Conservation (phyloP, 2,888 invertebrate species). For the Anagyrus pseudococci region DNA sequence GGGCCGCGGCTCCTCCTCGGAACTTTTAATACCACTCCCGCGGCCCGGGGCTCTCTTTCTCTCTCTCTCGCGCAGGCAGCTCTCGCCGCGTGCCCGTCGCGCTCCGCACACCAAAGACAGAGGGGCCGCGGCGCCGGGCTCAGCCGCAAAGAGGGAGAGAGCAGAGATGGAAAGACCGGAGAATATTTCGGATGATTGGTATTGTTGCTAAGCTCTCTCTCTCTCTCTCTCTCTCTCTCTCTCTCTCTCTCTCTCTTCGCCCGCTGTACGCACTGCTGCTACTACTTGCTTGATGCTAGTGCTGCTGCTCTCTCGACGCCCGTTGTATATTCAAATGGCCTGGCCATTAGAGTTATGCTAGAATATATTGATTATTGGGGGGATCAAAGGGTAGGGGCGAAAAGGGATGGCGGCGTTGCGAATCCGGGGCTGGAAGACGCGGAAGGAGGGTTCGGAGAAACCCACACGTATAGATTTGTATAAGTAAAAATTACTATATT, state of each 20-base stretch:
- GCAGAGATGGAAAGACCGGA: slow-evolving; percentile 32
- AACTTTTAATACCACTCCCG: slow-evolving; percentile 56
- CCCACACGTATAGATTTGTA: no score
- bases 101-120: slow-evolving; percentile 35
- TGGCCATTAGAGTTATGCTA: slow-evolving; percentile 61
- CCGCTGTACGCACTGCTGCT: slow-evolving; percentile 3
- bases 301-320: slow-evolving; percentile 5
- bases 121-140: slow-evolving; percentile 34
- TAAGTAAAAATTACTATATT: no score
- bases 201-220: no score
- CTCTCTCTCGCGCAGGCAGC: slow-evolving; percentile 9
- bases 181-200: slow-evolving; percentile 60
- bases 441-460: no score
- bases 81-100: slow-evolving; percentile 50
- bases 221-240: slow-evolving; percentile 42
- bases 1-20: slow-evolving; percentile 49
- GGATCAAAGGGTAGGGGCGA: slow-evolving; percentile 58
- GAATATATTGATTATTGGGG: slow-evolving; percentile 61
- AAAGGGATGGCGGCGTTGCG: slow-evolving; percentile 51
- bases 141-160: slow-evolving; percentile 20
- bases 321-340: slow-evolving; percentile 58
- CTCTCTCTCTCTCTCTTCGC: not conserved
- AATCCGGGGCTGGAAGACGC: slow-evolving; percentile 25
- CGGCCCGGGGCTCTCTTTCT: no score
- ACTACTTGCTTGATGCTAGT: no score